Evolutionary conservation across 2,797 vertebrate species (phyloP), one percentile per base, ranked within the genome.

Genomic region (Centroberyx gerrardi): DNA sequence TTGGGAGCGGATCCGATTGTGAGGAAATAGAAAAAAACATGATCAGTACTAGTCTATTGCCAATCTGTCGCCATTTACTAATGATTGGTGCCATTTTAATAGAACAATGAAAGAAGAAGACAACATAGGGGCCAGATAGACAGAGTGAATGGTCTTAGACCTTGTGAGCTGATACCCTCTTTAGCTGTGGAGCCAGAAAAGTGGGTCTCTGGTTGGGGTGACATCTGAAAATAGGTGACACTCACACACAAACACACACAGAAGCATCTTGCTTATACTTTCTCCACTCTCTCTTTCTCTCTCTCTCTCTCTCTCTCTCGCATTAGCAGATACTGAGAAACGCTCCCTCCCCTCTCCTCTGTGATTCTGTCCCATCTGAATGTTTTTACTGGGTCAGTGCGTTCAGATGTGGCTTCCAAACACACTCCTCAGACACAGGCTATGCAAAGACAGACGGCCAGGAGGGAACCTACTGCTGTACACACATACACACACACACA

Each of bases 371-470:
- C 80, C 70, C 74, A 85, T 85, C 70, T 85, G 82, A 81, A 73
- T 76, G 79, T 81, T 84, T 88, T 88, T 87, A 78, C 51, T 86
- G 80, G 87, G 84, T 88, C 87, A 85, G 22, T 84, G 83, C 33
- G 15, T 85, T 86, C 86, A 86, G 68, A 84, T 85, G 87, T 80
- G 74, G 68, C 66, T 76, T 70, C 80, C 62, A 84, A 82, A 86
- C 76, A 78, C 28, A 75, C 80, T 81, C 78, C 78, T 83, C 83
- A 87, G 72, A 87, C 78, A 81, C 60, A 66, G 64, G 27, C 68
- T 80, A 64, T 76, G 55, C 61, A 82, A 58, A 83, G 55, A 83
- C 56, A 80, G 14, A 74, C 42, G 46, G 62, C 82, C 78, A 14
- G 6, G 17, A 31, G 73, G 85, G 82, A 73, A 87, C 59, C 53